These are phyloP conservation scores for Halocynthia aurantium DNA, from an alignment of 23 tunicate genomes.

Conservation along the genomic window DNA sequence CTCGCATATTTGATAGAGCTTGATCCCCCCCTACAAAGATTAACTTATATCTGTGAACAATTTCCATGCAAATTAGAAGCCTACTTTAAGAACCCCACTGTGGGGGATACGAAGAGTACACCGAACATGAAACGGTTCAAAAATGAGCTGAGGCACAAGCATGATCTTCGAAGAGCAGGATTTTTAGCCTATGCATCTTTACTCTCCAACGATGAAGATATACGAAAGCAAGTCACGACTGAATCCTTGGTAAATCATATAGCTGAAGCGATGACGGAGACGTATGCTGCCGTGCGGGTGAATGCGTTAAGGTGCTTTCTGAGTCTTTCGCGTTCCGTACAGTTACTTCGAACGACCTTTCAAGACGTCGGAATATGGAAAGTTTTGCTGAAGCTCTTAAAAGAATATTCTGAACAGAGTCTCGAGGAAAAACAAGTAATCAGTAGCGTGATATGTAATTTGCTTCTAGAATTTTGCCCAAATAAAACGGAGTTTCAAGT, in stretches of 20 bases:
- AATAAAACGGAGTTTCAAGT: slow-evolving; percentile 31
- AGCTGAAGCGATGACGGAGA: slow-evolving; percentile 22
- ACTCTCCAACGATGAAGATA: slow-evolving; percentile 85
- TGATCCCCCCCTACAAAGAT: slow-evolving; percentile 69
- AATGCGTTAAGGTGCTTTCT: slow-evolving; percentile 54
- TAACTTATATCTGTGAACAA: slow-evolving; percentile 72
- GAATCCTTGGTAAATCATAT: slow-evolving; percentile 46
- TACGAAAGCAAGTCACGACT: slow-evolving; percentile 50
- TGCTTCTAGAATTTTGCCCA: slow-evolving; percentile 72
- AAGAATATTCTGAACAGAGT: slow-evolving; percentile 8
- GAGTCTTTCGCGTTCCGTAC: slow-evolving; percentile 79
- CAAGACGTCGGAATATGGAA: slow-evolving; percentile 66
- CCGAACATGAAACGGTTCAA: slow-evolving; percentile 55
- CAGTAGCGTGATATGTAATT: slow-evolving; percentile 60
- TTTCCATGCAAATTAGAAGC: slow-evolving; percentile 63
- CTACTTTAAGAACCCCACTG: slow-evolving; percentile 49
- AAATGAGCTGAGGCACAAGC: slow-evolving; percentile 32
- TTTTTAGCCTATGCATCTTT: slow-evolving; percentile 81
- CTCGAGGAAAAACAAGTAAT: slow-evolving; percentile 24
- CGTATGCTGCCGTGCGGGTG: slow-evolving; percentile 25
- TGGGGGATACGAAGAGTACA: slow-evolving; percentile 34
- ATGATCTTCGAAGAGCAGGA: slow-evolving; percentile 47
- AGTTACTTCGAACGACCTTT: slow-evolving; percentile 56
- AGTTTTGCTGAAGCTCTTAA: slow-evolving; percentile 43
- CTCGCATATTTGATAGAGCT: slow-evolving; percentile 58